Conservation (phyloP, 2,113 vertebrate species). For the Anguilla japonica region DNA sequence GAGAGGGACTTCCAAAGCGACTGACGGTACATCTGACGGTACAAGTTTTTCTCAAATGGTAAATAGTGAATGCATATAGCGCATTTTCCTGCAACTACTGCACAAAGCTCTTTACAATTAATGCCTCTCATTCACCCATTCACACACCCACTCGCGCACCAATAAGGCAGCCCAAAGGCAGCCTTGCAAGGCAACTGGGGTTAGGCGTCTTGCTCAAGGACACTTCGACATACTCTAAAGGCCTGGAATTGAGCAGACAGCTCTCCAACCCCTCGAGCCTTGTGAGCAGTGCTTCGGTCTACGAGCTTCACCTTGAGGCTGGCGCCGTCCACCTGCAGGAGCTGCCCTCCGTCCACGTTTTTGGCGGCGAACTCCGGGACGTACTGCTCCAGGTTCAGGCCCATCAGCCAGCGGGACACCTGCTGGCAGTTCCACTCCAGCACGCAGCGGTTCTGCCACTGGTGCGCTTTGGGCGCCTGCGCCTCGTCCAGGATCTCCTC, state of each 20-base stretch:
- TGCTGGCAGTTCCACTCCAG: conserved; percentile 89
- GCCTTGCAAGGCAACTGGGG: too few species aligned
- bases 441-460: conserved; percentile 77
- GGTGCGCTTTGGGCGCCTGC: conserved; percentile 79
- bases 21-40: too few species aligned
- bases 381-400: conserved; percentile 86
- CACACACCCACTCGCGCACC: too few species aligned
- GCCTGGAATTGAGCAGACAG: too few species aligned
- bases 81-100: too few species aligned
- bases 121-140: too few species aligned
- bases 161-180: too few species aligned
- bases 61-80: too few species aligned
- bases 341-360: conserved; percentile 84
- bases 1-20: neutral
- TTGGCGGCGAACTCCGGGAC: conserved; percentile 90
- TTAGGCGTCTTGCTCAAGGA: too few species aligned
- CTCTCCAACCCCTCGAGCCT: neutral
- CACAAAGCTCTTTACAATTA: too few species aligned
- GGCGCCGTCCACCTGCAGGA: conserved; percentile 84
- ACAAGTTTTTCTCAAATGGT: too few species aligned
- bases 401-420: conserved; percentile 87
- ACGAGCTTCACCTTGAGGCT: conserved; percentile 83
- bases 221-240: too few species aligned
- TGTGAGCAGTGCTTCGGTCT: neutral
- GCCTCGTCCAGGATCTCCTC: conserved; percentile 86